Evolutionary conservation across 2,888 invertebrate genomes (phyloP).

Genomic region (Ephialtes manifestator): DNA sequence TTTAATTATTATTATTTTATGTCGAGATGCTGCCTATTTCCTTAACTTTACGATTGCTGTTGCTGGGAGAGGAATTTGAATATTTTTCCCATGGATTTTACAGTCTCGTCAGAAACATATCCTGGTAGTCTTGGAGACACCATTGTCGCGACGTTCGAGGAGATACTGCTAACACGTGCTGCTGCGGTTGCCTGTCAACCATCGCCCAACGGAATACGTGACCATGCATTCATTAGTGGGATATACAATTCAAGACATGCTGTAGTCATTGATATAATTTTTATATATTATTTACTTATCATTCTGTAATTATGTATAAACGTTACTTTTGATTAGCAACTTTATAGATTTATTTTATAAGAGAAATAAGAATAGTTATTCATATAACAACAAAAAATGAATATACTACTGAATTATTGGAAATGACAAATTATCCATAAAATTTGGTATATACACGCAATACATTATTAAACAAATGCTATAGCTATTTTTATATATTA

Average conservation of each 20-base stretch:
- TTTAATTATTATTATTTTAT: background rate
- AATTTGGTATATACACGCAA: too few relatives aligned
- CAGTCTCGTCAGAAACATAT: conserved; percentile 14
- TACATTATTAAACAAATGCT: too few relatives aligned
- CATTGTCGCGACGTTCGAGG: conserved; percentile 5
- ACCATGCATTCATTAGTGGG: background rate
- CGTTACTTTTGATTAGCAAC: background rate
- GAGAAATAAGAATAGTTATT: too few relatives aligned
- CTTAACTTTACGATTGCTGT: background rate
- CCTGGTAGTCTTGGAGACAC: background rate
- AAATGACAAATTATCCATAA: too few relatives aligned
- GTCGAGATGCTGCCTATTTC: background rate
- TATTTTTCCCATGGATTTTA: conserved; percentile 19
- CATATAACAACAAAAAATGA: too few relatives aligned
- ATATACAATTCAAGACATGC: background rate
- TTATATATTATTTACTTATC: background rate
- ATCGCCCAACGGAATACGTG: conserved; percentile 24
- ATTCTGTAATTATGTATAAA: background rate
- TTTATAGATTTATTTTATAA: too few relatives aligned
- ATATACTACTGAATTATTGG: too few relatives aligned
- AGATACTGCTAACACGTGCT: conserved; percentile 5
- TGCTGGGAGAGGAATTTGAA: background rate
- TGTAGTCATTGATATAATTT: background rate
- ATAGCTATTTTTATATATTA: too few relatives aligned
- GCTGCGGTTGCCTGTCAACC: background rate